These are phyloP conservation scores for Hirtodrosophila alboralis DNA, from an alignment of 2,888 invertebrate genomes.

Conservation along the genomic window DNA sequence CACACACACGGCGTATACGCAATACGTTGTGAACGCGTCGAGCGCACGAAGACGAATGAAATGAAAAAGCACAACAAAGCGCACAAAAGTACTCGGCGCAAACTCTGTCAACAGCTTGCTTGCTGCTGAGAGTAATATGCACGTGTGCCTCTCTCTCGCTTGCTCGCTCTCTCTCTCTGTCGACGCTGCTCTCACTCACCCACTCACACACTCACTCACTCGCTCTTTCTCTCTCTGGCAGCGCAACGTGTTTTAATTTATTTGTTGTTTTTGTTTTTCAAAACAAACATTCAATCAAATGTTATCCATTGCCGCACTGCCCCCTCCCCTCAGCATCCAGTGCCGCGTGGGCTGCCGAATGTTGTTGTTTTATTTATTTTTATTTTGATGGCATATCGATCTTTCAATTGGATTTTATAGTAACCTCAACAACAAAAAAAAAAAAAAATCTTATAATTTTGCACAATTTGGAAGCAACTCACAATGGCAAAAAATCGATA, in stretches of 20 bases:
- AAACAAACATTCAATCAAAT: conserved; percentile 69
- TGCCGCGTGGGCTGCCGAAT: conserved; percentile 56
- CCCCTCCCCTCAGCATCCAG: conserved; percentile 12
- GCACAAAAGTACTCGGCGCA: conserved; percentile 67
- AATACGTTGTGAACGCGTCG: conserved; percentile 70
- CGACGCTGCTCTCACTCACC: conserved; percentile 1
- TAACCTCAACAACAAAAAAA: conserved; percentile 11
- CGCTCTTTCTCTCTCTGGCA: conserved; percentile 3
- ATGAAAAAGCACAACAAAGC: conserved; percentile 26
- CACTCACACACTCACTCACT: conserved; percentile 4
- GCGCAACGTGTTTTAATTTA: conserved; percentile 23
- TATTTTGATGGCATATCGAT: conserved; percentile 14
- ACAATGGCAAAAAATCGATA: conserved; percentile 27
- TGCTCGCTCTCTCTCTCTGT: conserved; percentile 7
- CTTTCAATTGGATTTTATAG: conserved; percentile 33
- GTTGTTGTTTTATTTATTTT: conserved; percentile 16
- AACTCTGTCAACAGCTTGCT: neutral
- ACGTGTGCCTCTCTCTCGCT: conserved; percentile 31
- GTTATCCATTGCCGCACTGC: conserved; percentile 15
- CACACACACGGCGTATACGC: conserved; percentile 48
- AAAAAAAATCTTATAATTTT: conserved; percentile 23
- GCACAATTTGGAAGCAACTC: conserved; percentile 36
- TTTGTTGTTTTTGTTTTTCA: conserved; percentile 38
- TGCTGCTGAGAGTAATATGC: conserved; percentile 5
- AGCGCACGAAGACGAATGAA: conserved; percentile 63